A percentile compares a stretch with the other conserved stretches of the same genome.
Evolutionary conservation across 35 echinoderm and acorn worm genomes (phyloP).

Genomic region (Heliocidaris erythrogramma): DNA sequence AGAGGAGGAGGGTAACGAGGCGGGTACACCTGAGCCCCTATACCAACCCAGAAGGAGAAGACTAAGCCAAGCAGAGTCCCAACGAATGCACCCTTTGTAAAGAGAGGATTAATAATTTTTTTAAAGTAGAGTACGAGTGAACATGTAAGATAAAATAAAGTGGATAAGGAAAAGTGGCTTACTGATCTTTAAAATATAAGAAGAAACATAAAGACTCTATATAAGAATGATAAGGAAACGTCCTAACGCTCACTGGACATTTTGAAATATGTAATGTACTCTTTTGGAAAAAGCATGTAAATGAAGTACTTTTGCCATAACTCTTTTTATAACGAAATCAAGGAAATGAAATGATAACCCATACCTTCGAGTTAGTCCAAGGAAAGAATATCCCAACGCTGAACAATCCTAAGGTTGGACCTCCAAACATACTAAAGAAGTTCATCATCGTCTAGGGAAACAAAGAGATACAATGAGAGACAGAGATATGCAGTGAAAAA

Average conservation of each 20-base stretch:
- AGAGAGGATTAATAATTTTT: background rate
- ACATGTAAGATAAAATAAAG: too few species aligned
- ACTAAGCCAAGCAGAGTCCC: conserved; percentile 55
- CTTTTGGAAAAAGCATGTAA: too few species aligned
- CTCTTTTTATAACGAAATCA: too few species aligned
- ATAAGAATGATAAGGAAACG: too few species aligned
- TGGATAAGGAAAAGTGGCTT: too few species aligned
- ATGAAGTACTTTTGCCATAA: too few species aligned
- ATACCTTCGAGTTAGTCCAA: conserved; percentile 79
- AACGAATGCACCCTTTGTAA: conserved; percentile 56
- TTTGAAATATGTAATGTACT: too few species aligned
- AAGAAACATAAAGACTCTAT: too few species aligned
- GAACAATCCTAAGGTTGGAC: conserved; percentile 82
- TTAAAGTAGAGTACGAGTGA: background rate
- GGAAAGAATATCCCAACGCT: conserved; percentile 88
- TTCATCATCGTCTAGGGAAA: conserved; percentile 59
- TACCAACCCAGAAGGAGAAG: conserved; percentile 52
- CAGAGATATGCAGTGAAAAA: background rate
- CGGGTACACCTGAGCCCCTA: conserved; percentile 67
- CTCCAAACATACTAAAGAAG: conserved; percentile 73
- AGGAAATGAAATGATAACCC: background rate
- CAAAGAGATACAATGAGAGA: background rate
- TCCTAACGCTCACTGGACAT: too few species aligned
- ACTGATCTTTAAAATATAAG: too few species aligned
- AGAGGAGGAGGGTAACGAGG: background rate